Evolutionary conservation across 1,140 invertebrate genomes (phyloP).

Genomic region (Anastrepha obliqua): DNA sequence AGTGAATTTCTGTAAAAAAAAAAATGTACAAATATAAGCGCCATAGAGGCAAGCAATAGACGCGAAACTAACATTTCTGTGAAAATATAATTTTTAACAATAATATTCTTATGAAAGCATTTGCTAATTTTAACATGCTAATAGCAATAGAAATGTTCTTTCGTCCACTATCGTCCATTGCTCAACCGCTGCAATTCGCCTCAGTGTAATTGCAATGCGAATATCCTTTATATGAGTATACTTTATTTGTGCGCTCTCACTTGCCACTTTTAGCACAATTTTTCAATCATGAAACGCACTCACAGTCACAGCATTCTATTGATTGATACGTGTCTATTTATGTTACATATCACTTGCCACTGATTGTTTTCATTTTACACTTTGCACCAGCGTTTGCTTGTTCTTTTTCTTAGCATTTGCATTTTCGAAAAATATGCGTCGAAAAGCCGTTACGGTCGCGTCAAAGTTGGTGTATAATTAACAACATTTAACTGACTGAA

Average conservation of each 20-base stretch:
- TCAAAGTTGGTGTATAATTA: constrained; percentile 63
- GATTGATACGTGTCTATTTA: background rate
- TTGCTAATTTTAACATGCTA: too few species aligned
- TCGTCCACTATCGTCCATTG: too few species aligned
- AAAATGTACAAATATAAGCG: too few species aligned
- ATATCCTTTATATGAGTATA: background rate
- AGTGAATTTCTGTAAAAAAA: background rate
- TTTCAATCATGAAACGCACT: background rate
- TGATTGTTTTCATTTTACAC: background rate
- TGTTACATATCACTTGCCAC: background rate
- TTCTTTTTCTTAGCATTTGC: too few species aligned
- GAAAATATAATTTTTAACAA: too few species aligned
- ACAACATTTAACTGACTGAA: constrained; percentile 72
- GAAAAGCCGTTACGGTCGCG: background rate
- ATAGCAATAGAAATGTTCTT: too few species aligned
- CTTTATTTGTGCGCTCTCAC: background rate
- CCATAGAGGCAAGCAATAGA: too few species aligned
- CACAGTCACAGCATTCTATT: background rate
- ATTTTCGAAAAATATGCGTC: too few species aligned
- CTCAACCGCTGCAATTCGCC: too few species aligned
- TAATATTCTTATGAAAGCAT: too few species aligned
- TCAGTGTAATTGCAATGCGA: too few species aligned
- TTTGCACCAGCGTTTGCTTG: background rate
- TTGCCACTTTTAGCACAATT: background rate
- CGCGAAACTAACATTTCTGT: too few species aligned